Evolutionary conservation across 2,113 vertebrate genomes (phyloP).

Genomic region (Tupaia chinensis): DNA sequence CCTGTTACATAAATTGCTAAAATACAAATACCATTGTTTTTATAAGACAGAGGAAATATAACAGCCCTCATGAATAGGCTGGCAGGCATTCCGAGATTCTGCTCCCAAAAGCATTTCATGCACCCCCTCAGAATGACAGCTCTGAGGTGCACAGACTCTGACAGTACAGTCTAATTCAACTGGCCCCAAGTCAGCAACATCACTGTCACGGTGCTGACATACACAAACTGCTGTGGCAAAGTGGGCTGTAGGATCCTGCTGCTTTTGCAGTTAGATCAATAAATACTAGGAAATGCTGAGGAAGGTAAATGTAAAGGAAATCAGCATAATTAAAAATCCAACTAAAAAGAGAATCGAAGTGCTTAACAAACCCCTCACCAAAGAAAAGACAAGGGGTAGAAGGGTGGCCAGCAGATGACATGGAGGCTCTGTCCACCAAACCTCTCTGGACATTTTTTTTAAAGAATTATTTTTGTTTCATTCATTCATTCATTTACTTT

Average conservation of each 20-base stretch:
- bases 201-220: background rate
- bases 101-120: background rate
- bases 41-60: background rate
- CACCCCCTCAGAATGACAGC: background rate
- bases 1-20: slow-evolving; percentile 1
- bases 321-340: background rate
- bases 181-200: background rate
- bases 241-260: background rate
- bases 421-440: background rate
- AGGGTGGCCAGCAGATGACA: no score
- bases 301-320: slow-evolving; percentile 51
- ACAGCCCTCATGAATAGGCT: background rate
- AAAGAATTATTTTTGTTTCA: no score
- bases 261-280: slow-evolving; percentile 3
- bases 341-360: background rate
- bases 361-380: background rate
- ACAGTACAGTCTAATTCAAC: background rate
- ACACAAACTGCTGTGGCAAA: background rate
- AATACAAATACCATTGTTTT: background rate
- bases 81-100: background rate
- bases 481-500: no score
- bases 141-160: background rate
- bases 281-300: slow-evolving; percentile 31
- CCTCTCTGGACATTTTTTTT: background rate
- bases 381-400: background rate